A percentile compares a stretch with the other conserved stretches of the same genome.
Conservation (phyloP, 2,888 invertebrate species). For the Watsonalla binaria region DNA sequence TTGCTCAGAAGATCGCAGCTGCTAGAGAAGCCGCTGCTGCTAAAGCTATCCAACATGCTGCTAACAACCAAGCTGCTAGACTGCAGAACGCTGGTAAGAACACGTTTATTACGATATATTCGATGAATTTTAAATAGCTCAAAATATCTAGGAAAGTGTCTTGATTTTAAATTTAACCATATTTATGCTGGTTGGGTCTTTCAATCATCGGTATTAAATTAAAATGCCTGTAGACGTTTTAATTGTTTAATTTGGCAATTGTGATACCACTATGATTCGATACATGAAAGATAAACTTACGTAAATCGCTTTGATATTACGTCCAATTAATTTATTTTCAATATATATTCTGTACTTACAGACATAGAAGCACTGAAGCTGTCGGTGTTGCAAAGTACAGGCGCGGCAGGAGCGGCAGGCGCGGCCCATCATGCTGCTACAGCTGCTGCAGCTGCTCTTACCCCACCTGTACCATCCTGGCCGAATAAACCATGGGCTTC, state of each 20-base stretch:
- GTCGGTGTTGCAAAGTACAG: constrained; percentile 80
- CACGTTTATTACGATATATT: too few species aligned
- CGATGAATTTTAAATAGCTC: too few species aligned
- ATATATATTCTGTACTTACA: constrained; percentile 18
- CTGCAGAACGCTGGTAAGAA: constrained; percentile 80
- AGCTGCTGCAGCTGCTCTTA: constrained; percentile 79
- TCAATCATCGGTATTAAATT: too few species aligned
- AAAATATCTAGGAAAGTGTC: too few species aligned
- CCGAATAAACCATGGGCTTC: constrained; percentile 32
- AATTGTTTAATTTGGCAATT: too few species aligned
- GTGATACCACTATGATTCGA: too few species aligned
- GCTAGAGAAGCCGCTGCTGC: constrained; percentile 86
- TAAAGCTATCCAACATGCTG: constrained; percentile 83
- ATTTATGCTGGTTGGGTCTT: too few species aligned
- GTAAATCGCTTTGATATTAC: not conserved
- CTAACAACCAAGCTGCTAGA: constrained; percentile 83
- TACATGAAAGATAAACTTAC: too few species aligned
- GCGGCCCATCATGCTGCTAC: constrained; percentile 79
- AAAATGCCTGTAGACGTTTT: too few species aligned
- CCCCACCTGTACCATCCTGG: constrained; percentile 46
- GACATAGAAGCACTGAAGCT: constrained; percentile 80
- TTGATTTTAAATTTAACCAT: too few species aligned
- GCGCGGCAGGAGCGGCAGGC: constrained; percentile 72
- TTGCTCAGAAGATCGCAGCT: constrained; percentile 85
- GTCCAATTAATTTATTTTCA: not conserved